These are phyloP conservation scores for Cebus imitator DNA, from an alignment of 2,113 vertebrate genomes.

Conservation along the genomic window DNA sequence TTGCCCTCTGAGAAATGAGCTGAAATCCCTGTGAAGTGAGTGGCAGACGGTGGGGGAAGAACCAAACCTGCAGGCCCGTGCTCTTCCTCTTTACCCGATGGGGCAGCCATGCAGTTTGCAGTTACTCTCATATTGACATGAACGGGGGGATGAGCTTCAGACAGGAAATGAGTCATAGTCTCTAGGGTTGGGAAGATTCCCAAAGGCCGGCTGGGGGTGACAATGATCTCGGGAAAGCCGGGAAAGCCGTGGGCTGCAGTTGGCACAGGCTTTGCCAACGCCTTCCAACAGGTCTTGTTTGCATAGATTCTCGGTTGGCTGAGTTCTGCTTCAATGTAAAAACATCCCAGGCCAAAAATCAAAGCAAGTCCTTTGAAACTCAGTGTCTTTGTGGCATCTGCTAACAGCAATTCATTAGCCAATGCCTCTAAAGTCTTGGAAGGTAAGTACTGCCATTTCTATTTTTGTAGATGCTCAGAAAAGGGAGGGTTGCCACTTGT, in stretches of 20 bases:
- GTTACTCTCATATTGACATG: neutral
- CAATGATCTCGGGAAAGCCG: neutral
- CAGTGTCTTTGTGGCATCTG: fast-evolving
- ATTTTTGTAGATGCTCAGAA: neutral
- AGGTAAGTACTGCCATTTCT: neutral
- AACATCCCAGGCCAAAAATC: neutral
- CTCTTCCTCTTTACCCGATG: fast-evolving
- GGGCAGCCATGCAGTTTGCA: neutral
- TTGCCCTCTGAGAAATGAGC: neutral
- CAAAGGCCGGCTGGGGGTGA: neutral
- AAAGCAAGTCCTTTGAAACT: neutral
- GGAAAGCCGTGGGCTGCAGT: neutral
- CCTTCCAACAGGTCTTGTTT: constrained; percentile 4
- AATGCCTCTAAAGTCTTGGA: neutral
- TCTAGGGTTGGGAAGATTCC: constrained; percentile 47
- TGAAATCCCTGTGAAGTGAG: too few relatives aligned
- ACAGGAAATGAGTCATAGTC: constrained; percentile 63
- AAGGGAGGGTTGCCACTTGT: neutral
- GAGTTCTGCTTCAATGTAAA: neutral
- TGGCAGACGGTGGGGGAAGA: neutral
- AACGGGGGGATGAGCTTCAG: neutral
- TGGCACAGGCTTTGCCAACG: neutral
- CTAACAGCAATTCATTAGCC: neutral
- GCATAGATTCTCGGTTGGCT: neutral
- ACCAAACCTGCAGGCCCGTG: too few relatives aligned